Percentiles rank a stretch among this genome's conserved stretches.
Conservation (phyloP, 2,113 vertebrate genomes). For the Agelaius phoeniceus region DNA sequence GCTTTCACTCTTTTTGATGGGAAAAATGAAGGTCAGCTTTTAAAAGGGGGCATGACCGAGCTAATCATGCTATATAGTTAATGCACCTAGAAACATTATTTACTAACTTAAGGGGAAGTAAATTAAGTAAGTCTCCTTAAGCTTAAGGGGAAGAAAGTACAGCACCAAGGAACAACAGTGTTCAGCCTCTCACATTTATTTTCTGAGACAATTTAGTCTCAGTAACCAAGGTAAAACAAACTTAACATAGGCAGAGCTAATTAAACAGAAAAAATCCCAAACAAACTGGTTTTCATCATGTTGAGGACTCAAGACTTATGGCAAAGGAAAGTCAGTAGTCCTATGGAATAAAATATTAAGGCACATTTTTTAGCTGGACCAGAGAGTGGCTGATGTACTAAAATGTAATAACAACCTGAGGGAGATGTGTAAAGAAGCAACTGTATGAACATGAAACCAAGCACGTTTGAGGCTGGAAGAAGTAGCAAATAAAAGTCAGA, state of each 20-base stretch:
- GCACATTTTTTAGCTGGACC: background rate
- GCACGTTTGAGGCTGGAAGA: background rate
- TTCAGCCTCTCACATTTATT: background rate
- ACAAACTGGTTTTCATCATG: background rate
- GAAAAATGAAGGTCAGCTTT: background rate
- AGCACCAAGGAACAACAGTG: background rate
- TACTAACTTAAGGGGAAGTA: background rate
- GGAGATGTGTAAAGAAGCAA: background rate
- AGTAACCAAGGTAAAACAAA: background rate
- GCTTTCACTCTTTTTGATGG: background rate
- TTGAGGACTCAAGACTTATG: background rate
- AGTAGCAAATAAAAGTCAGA: background rate
- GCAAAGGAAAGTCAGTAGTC: background rate
- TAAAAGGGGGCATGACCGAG: background rate
- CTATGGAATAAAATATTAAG: background rate
- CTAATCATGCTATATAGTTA: background rate
- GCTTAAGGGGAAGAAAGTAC: background rate
- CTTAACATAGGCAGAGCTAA: background rate
- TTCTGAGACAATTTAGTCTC: background rate
- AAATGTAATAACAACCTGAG: background rate
- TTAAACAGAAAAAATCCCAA: background rate
- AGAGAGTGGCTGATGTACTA: background rate
- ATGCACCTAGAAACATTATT: background rate
- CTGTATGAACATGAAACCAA: background rate
- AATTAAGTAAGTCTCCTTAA: background rate